Base-by-base conservation (phyloP, 2,888 invertebrate genomes). In the Plagiodera versicolora region DNA sequence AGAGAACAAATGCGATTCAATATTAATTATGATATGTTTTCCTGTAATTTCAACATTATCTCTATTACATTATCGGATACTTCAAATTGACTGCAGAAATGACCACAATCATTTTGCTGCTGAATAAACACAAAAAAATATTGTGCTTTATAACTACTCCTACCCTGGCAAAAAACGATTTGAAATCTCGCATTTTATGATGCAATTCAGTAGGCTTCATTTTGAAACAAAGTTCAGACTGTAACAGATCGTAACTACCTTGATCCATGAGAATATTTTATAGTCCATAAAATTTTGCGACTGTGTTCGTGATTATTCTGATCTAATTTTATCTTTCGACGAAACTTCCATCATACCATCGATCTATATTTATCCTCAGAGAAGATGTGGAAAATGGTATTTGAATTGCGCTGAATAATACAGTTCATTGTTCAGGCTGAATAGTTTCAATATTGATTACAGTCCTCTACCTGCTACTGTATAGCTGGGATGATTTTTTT, bases 281-380 rank as follows among this genome's bases (percentile, higher is more conserved):
- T 28, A 19, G 30, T 20, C 51, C 17, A 54, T 61, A 61, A 57
- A 61, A 50, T 50, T 39, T 14, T 35, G 30, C 50, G 50, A 39
- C 45, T 48, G 28, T 49, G 50, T 59, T 59, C 39, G 51, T 58
- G 44, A 55, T 54, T 61, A 56, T 52, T 56, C 54, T 50, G 60
- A 63, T 63, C 57, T 60, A 60, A 60, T 60, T 63, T 63, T 60
- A 60, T 49, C 60, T 60, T 57, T 63, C 57, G 54, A 57, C 39
- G 60, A 46, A 63, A 32, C 48, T 63, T 63, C 55, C 55, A 45
- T 30, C 17, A n/a, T 14, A 16, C 16, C 6, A 62, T 58, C 58
- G 62, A 62, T 62, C 50, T 47, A 44, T 39, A 44, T 16, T 20
- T 30, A 53, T 24, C 24, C 52, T 14, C 6, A n/a, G 17, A 16